A percentile compares a stretch with the other conserved stretches of the same genome.
These are phyloP conservation scores for Habrosyne pyritoides DNA, from an alignment of 2,888 invertebrate genomes.

Conservation along the genomic window DNA sequence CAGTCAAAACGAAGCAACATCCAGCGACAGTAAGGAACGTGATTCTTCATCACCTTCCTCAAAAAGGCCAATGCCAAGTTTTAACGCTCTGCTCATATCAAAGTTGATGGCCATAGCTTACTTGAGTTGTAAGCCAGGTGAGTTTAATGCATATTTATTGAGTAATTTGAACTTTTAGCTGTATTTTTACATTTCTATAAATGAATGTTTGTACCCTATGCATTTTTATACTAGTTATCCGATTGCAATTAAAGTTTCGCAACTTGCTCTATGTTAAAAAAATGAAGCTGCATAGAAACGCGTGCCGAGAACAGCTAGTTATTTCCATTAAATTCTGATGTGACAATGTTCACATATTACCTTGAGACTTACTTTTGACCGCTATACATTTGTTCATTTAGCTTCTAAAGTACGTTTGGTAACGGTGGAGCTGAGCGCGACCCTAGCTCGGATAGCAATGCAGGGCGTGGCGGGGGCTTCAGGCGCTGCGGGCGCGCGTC, in stretches of 20 bases:
- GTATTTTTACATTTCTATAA: too few species aligned
- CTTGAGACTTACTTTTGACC: too few species aligned
- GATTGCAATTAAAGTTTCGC: too few species aligned
- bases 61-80: slow-evolving; percentile 82
- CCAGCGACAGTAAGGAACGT: slow-evolving; percentile 39
- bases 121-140: slow-evolving; percentile 93
- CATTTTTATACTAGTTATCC: too few species aligned
- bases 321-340: too few species aligned
- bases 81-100: slow-evolving; percentile 92
- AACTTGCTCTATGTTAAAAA: too few species aligned
- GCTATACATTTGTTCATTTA: slow-evolving; percentile 45
- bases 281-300: too few species aligned
- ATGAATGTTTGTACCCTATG: too few species aligned
- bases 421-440: slow-evolving; percentile 94
- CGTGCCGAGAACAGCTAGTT: too few species aligned
- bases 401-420: slow-evolving; percentile 95
- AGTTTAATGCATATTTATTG: slow-evolving; percentile 52
- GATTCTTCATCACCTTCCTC: slow-evolving; percentile 43
- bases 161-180: too few species aligned
- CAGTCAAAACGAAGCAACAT: slow-evolving; percentile 28
- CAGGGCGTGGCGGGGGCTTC: slow-evolving; percentile 85
- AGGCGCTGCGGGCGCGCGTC: slow-evolving; percentile 84
- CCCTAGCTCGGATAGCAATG: slow-evolving; percentile 85
- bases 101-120: slow-evolving; percentile 92
- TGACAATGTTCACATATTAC: too few species aligned